A percentile compares a stretch with the other conserved stretches of the same genome.
Conservation (phyloP, 2,888 invertebrate genomes). For the Bellardia pandia region DNA sequence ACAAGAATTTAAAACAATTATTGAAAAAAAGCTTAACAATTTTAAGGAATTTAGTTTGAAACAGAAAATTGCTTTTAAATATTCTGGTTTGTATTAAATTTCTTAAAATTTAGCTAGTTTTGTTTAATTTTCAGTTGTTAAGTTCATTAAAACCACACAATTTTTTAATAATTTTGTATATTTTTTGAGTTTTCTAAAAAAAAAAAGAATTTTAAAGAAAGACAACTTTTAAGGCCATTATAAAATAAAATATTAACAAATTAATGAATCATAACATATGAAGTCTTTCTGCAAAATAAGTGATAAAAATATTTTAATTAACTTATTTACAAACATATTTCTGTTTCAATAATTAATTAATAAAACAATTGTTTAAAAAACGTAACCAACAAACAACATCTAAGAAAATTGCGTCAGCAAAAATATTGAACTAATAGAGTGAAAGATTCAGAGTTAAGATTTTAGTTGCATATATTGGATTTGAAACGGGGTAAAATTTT, state of each 20-base stretch:
- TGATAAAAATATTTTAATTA: slow-evolving; percentile 73
- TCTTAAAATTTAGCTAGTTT: slow-evolving; percentile 16
- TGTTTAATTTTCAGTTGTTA: slow-evolving; percentile 43
- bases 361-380: slow-evolving; percentile 60
- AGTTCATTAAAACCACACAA: slow-evolving; percentile 70
- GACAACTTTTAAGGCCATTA: slow-evolving; percentile 17
- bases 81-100: slow-evolving; percentile 22
- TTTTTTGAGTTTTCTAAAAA: slow-evolving; percentile 45
- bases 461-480: background rate
- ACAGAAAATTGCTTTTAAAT: slow-evolving; percentile 2
- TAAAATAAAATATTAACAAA: background rate
- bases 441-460: slow-evolving; percentile 14
- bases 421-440: slow-evolving; percentile 3
- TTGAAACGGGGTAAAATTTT: slow-evolving; percentile 11
- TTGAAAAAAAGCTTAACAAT: slow-evolving; percentile 43
- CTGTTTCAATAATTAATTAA: slow-evolving; percentile 48
- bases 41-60: slow-evolving; percentile 48
- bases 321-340: slow-evolving; percentile 44
- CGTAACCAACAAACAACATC: slow-evolving; percentile 11
- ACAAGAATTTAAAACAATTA: slow-evolving; percentile 69
- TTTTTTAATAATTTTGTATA: slow-evolving; percentile 41
- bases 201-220: slow-evolving; percentile 61
- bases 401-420: slow-evolving; percentile 59
- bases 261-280: slow-evolving; percentile 40
- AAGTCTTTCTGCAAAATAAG: slow-evolving; percentile 72